Evolutionary conservation across 2,888 invertebrate species (phyloP), one percentile per base, ranked within the genome.

Genomic region (Diarsia brunnea): DNA sequence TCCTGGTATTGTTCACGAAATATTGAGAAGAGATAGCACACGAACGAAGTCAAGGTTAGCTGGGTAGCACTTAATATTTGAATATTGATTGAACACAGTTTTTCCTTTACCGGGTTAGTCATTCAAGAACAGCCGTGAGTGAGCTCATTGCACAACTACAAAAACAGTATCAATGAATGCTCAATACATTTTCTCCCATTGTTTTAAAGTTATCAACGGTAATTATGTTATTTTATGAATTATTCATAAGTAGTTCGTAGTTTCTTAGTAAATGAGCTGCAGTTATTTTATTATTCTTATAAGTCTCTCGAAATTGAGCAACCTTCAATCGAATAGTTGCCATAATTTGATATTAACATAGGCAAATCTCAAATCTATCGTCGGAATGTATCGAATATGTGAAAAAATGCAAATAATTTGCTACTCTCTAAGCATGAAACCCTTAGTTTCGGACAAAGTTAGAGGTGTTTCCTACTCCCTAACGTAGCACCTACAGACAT

Each of bases 141-240:
- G 79, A 72, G 69, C 73, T 75, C 73, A 68, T 72, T 78, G n/a
- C n/a, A 14, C 21, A 31, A 31, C 21, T 4, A 73, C 55, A 86
- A 84, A 86, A 85, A 85, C 87, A 64, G 73, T 63, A 68, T 79
- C 86, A 84, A 84, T 84, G 75, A 84, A 55, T 77, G 47, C 45
- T 73, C 60, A 64, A 70, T 55, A 73, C 64, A 82, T 84, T 87
- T 86, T 84, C 81, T 84, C 75, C 73, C 75, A 87, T 73, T 87
- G 85, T 87, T 71, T 14, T 86, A 69, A 58, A 58, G 12, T 53
- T 51, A 69, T 58, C 49, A 72, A 70, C 68, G 31, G 64, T 68
- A 69, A 60, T 78, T 60, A 66, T 58, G 74, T 55, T 60, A 75
- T 74, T 72, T 78, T 55, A 71, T 75, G 65, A 38, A 61, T 80